Conservation (phyloP, 1,140 invertebrate species). For the Xylocopa sonorina region DNA sequence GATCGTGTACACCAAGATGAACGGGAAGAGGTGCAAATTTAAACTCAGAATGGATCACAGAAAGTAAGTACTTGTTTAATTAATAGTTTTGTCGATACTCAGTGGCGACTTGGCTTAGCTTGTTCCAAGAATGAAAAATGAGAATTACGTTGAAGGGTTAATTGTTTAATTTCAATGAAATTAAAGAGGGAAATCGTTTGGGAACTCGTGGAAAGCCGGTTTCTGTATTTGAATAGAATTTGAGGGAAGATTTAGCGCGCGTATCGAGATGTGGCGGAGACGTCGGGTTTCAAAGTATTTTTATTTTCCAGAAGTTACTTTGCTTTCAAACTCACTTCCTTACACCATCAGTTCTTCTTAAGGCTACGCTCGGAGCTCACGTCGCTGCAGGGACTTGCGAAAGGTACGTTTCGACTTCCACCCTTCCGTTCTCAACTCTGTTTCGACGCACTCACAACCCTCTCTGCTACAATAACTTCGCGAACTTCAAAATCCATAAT, state of each 20-base stretch:
- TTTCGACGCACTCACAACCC: too few species aligned
- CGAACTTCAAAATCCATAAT: too few species aligned
- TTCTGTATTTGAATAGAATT: constrained; percentile 1
- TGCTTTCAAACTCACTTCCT: constrained; percentile 87
- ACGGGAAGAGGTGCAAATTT: constrained; percentile 86
- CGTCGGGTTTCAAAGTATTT: constrained; percentile 16
- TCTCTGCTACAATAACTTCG: too few species aligned
- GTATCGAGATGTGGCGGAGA: neutral
- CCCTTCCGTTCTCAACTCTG: neutral
- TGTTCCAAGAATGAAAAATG: too few species aligned
- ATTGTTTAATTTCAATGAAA: neutral
- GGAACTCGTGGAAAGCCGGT: neutral
- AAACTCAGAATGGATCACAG: constrained; percentile 88
- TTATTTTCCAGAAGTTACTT: constrained; percentile 85
- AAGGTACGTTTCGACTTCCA: constrained; percentile 76
- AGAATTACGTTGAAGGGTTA: too few species aligned
- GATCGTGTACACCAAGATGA: constrained; percentile 84
- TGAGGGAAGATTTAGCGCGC: neutral
- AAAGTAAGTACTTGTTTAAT: constrained; percentile 82
- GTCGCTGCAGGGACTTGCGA: constrained; percentile 86
- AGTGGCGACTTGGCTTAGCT: neutral
- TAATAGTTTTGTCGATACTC: neutral
- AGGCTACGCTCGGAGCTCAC: constrained; percentile 87
- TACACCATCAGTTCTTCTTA: constrained; percentile 89
- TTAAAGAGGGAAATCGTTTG: neutral